phyloP scores from a whole-genome alignment of 2,797 vertebrate species.

The Amniataba percoides region DNA sequence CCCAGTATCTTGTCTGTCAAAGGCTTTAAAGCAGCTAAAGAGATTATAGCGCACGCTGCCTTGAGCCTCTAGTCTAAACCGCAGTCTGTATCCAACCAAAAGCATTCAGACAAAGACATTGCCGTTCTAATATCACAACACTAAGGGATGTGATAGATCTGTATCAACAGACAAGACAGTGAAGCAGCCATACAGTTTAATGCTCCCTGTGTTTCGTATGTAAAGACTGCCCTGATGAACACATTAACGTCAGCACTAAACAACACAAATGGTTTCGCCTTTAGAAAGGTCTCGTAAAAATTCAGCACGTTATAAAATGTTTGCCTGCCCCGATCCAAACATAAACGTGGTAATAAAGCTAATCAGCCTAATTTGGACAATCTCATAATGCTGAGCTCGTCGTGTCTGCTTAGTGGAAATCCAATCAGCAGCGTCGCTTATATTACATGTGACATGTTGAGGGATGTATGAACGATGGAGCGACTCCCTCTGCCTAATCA shows the following conservation, averaged over 20 bases:
- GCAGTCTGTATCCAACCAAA: slow-evolving; percentile 54
- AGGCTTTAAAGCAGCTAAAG: slow-evolving; percentile 74
- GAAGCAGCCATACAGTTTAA: slow-evolving; percentile 12
- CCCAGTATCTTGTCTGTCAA: slow-evolving; percentile 68
- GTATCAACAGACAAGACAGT: slow-evolving; percentile 34
- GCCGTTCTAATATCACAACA: slow-evolving; percentile 51
- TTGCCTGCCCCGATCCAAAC: neutral
- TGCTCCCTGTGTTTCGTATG: neutral
- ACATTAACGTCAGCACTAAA: neutral
- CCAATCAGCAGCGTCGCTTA: slow-evolving; percentile 19
- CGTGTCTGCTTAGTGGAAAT: slow-evolving; percentile 2
- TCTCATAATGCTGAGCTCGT: slow-evolving; percentile 15
- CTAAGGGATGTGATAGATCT: slow-evolving; percentile 40
- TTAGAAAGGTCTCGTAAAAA: neutral
- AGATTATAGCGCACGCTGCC: slow-evolving; percentile 69
- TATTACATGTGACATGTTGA: neutral
- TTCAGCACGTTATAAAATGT: neutral
- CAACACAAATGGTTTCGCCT: neutral
- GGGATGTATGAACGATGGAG: slow-evolving; percentile 22
- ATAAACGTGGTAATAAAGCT: slow-evolving; percentile 17
- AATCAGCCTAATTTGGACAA: slow-evolving; percentile 23
- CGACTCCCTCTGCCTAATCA: slow-evolving; percentile 24
- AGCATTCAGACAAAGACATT: slow-evolving; percentile 53
- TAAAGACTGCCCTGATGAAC: neutral
- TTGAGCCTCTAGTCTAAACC: slow-evolving; percentile 67